These are phyloP conservation scores for Myotis lucifugus DNA, from an alignment of 2,113 vertebrate genomes.

Conservation along the genomic window DNA sequence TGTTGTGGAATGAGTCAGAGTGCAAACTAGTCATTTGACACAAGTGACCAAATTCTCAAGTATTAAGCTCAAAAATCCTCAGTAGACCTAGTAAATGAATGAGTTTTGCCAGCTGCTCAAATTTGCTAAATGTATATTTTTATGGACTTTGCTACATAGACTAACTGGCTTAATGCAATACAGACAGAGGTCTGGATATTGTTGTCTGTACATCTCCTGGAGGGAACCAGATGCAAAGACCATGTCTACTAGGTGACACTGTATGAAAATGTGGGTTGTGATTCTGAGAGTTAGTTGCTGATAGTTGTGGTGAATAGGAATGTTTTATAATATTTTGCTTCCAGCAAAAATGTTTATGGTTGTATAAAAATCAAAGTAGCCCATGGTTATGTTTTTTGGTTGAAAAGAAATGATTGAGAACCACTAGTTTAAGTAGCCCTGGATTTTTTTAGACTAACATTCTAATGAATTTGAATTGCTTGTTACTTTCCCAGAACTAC, in stretches of 20 bases:
- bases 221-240: not conserved
- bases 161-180: not conserved
- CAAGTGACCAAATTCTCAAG: not conserved
- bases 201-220: not conserved
- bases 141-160: not conserved
- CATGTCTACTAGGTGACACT: not conserved
- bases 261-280: not conserved
- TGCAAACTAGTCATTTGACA: not conserved
- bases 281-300: not conserved
- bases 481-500: not conserved
- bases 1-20: not conserved
- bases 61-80: not conserved
- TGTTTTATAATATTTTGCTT: not conserved
- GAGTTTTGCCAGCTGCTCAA: not conserved
- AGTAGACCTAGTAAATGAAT: not conserved
- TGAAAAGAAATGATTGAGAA: not conserved
- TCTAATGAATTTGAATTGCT: not conserved
- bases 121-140: not conserved
- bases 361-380: not conserved
- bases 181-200: not conserved
- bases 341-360: slow-evolving; percentile 2
- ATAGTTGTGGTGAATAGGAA: not conserved
- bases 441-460: not conserved
- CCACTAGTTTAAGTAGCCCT: not conserved
- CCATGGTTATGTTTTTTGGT: not conserved